Base-by-base conservation (phyloP, 2,113 vertebrate species). In the Chamaea fasciata region DNA sequence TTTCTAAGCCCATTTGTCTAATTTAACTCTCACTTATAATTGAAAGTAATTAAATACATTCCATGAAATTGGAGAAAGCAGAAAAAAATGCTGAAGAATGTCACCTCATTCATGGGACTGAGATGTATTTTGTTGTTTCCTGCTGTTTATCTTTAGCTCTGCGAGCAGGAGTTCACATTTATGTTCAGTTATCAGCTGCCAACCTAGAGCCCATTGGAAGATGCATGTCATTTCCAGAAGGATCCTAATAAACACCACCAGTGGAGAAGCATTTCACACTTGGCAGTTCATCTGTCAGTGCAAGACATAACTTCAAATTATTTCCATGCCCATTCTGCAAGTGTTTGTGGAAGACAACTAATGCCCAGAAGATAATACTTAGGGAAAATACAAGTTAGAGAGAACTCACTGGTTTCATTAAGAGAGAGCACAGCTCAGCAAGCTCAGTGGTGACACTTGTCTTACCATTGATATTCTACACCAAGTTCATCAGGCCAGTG, bases 81-180 rank as follows among this genome's bases (percentile, higher is more conserved):
- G 73, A 83, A 92, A 26, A 91, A 55, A 95, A 94, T 35, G 46
- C 39, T 93, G 52, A 94, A 94, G 35, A 77, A 70, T 71, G 59
- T 83, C 62, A 9, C 83, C 92, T 96, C 26, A 42, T 88, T 93
- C 3, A 3, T 75, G 84, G 79, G 90, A 90, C 69, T 39, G 28
- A 95, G 85, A 94, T 30, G 9, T 71, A 87, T 57, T 96, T 95
- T 74, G 55, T 77, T 92, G 49, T 87, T 94, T 92, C 96, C 96
- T 68, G 92, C 94, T 95, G 96, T 95, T 96, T 96, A 87, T 94
- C 80, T 93, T 92, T 35, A 76, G 56, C 64, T 92, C 77, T 95
- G 93, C 33, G 10, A 94, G 96, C 82, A 64, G 92, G 93, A 94
- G 83, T 83, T 96, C 97, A 76, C 76, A 83, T 95, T 97, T 95